Evolutionary conservation across 2,888 invertebrate species (phyloP).

Genomic region (Pyrrhosoma nymphula): DNA sequence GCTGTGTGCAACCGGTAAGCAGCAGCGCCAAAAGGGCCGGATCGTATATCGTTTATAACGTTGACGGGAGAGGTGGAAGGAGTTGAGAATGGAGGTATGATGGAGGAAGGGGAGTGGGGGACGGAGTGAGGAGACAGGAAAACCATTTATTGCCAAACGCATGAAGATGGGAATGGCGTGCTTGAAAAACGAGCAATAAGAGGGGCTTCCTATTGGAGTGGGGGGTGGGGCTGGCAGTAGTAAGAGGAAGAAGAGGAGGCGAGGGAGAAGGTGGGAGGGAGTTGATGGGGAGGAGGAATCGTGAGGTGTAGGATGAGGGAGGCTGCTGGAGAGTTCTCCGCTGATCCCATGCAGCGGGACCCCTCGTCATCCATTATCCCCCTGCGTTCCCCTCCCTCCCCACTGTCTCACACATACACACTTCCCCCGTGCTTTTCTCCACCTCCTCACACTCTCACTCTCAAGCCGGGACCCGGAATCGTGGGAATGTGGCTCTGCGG

Average conservation of each 20-base stretch:
- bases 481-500: conserved; percentile 63
- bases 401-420: neutral
- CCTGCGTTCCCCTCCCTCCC: neutral
- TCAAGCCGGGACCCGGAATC: conserved; percentile 14
- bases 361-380: neutral
- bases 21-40: neutral
- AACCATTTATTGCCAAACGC: conserved; percentile 62
- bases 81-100: neutral
- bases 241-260: too few species aligned
- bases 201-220: neutral
- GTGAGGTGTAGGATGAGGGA: neutral
- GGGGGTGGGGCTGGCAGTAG: too few species aligned
- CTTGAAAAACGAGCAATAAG: neutral
- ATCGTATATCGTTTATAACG: conserved; percentile 5
- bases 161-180: neutral
- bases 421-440: neutral
- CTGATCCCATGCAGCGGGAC: neutral
- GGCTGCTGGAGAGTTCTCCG: neutral
- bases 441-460: neutral
- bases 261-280: neutral
- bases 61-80: neutral
- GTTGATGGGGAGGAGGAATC: neutral
- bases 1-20: neutral
- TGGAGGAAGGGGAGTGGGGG: neutral
- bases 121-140: neutral